These are phyloP conservation scores for Gonioctena quinquepunctata DNA, from an alignment of 1,140 invertebrate species.

Conservation along the genomic window DNA sequence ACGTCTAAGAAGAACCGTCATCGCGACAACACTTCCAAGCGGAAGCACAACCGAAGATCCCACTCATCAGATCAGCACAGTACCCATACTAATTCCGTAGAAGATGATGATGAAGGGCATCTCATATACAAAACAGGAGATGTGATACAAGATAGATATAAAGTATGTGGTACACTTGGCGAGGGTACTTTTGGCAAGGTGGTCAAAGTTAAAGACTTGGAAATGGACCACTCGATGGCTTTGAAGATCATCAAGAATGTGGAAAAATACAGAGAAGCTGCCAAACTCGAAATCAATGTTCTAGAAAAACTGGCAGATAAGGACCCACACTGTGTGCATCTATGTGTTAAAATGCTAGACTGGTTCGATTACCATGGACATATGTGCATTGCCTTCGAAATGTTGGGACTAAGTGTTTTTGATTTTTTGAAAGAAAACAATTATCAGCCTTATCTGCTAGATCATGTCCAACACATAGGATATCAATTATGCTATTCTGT, in stretches of 20 bases:
- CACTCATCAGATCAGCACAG: not conserved
- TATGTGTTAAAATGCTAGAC: conserved; percentile 97
- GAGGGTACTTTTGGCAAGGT: conserved; percentile 99
- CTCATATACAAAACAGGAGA: conserved; percentile 7
- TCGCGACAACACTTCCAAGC: not conserved
- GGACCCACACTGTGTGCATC: conserved; percentile 92
- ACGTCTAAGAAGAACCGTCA: conserved; percentile 57
- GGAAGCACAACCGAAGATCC: not conserved
- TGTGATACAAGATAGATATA: conserved; percentile 68
- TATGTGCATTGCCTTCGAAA: conserved; percentile 99
- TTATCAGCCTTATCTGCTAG: conserved; percentile 96
- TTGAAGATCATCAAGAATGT: conserved; percentile 99
- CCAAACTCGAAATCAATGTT: conserved; percentile 99
- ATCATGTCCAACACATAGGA: conserved; percentile 95
- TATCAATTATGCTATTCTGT: conserved; percentile 98
- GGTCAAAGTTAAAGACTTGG: conserved; percentile 95
- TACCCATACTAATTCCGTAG: not conserved
- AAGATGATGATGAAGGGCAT: conserved; percentile 15
- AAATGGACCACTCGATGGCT: conserved; percentile 91
- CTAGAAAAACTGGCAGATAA: conserved; percentile 92
- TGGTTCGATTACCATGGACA: conserved; percentile 99
- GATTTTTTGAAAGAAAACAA: conserved; percentile 99
- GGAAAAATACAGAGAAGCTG: conserved; percentile 98
- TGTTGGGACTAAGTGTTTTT: conserved; percentile 98
- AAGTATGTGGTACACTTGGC: conserved; percentile 95